phyloP scores from a whole-genome alignment of 2,888 invertebrate species.

The Ceraclea dissimilis region DNA sequence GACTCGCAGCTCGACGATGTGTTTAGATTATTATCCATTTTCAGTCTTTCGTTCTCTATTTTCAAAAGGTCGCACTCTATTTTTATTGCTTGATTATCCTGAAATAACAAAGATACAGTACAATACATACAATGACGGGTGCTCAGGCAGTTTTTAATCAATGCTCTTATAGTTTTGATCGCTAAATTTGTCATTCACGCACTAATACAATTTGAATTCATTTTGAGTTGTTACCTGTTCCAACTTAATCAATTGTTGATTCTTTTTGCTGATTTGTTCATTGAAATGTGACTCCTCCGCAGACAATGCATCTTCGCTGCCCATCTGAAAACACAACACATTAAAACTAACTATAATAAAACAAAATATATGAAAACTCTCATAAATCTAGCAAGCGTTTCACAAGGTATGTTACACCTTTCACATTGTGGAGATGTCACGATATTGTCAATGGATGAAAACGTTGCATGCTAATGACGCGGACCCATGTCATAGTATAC shows the following conservation, averaged over 20 bases:
- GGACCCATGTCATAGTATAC: too few species aligned
- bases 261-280: constrained; percentile 42
- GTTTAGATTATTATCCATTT: constrained; percentile 31
- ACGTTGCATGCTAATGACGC: too few species aligned
- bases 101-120: constrained; percentile 16
- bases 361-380: too few species aligned
- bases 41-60: constrained; percentile 43
- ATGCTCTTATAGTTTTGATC: too few species aligned
- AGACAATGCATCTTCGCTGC: constrained; percentile 55
- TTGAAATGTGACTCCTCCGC: constrained; percentile 43
- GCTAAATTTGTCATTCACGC: too few species aligned
- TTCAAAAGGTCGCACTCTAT: constrained; percentile 44
- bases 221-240: constrained; percentile 43
- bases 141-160: too few species aligned
- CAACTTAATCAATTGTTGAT: constrained; percentile 32
- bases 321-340: constrained; percentile 38
- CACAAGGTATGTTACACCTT: too few species aligned
- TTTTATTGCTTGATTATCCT: constrained; percentile 44
- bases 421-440: too few species aligned
- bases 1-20: not conserved
- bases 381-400: too few species aligned
- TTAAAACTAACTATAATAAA: not conserved
- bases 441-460: too few species aligned
- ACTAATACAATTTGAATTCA: too few species aligned
- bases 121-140: too few species aligned